Evolutionary conservation across 2,113 vertebrate genomes (phyloP).

Genomic region (Bagarius yarrelli): DNA sequence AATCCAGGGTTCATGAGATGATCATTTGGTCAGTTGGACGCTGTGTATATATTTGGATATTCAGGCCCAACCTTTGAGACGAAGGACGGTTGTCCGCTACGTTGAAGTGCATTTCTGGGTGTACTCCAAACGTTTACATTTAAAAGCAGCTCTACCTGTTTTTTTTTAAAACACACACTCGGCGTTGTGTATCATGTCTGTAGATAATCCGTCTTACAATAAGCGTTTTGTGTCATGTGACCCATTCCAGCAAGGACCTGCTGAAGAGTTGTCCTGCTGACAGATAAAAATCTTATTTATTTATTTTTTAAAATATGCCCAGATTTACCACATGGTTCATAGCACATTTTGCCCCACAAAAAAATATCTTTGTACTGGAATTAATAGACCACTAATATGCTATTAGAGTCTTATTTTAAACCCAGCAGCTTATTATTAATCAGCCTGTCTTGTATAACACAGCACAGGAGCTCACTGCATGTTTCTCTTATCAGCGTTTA

Average conservation of each 20-base stretch:
- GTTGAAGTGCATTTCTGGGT: not conserved
- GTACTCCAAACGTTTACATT: conserved; percentile 10
- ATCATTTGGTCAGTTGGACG: not conserved
- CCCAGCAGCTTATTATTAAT: not conserved
- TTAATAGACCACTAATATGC: not conserved
- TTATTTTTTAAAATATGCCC: not conserved
- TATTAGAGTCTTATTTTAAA: not conserved
- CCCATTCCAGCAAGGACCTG: not conserved
- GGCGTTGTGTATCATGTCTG: conserved; percentile 21
- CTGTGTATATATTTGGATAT: not conserved
- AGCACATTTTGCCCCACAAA: no score
- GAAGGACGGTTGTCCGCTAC: no score
- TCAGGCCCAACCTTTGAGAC: no score
- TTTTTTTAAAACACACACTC: not conserved
- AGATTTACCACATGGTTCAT: not conserved
- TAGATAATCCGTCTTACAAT: conserved; percentile 51
- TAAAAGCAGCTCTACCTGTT: not conserved
- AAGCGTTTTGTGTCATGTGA: conserved; percentile 46
- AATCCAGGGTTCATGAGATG: not conserved
- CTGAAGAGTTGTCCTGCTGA: conserved; percentile 20
- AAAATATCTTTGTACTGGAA: not conserved
- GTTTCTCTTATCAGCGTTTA: conserved; percentile 1
- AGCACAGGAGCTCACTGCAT: not conserved
- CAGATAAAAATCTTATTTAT: conserved; percentile 18
- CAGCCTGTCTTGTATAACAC: not conserved